These are phyloP conservation scores for Hypothenemus hampei DNA, from an alignment of 1,140 invertebrate species.

Conservation along the genomic window DNA sequence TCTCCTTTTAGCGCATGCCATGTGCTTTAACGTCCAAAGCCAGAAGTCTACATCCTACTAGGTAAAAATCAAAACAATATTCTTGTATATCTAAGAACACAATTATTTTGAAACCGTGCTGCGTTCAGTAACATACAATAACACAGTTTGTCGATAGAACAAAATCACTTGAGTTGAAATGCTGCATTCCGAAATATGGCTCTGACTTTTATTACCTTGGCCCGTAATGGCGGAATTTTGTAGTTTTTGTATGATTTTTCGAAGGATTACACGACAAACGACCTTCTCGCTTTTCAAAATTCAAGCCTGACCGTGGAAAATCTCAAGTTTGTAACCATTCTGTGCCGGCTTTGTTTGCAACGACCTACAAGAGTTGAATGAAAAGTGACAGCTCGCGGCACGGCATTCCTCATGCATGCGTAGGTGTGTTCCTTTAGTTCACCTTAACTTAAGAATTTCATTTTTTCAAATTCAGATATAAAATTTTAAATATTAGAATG, in stretches of 20 bases:
- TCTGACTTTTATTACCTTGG: slow-evolving; percentile 24
- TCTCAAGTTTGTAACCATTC: background rate
- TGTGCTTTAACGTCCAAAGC: slow-evolving; percentile 24
- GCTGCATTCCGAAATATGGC: slow-evolving; percentile 21
- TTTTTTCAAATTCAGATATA: no score
- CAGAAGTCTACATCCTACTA: slow-evolving; percentile 26
- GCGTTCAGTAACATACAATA: slow-evolving; percentile 19
- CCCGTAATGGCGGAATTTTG: slow-evolving; percentile 15
- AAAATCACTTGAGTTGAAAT: slow-evolving; percentile 18
- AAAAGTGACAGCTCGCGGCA: slow-evolving; percentile 27
- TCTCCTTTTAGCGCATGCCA: slow-evolving; percentile 27
- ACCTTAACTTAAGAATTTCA: no score
- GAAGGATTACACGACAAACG: slow-evolving; percentile 1
- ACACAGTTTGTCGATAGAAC: slow-evolving; percentile 21
- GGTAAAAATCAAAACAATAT: slow-evolving; percentile 21
- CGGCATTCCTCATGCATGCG: slow-evolving; percentile 28
- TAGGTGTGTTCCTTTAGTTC: slow-evolving; percentile 28
- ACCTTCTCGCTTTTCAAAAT: background rate
- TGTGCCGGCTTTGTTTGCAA: slow-evolving; percentile 18
- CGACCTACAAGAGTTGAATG: slow-evolving; percentile 13
- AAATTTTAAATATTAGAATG: no score
- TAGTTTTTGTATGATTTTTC: slow-evolving; percentile 21
- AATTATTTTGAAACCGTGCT: no score
- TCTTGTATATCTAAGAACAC: no score
- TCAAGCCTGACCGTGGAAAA: background rate